Percentiles rank a stretch among this genome's conserved stretches.
Conservation (phyloP, 2,888 invertebrate species). For the Eristalinus aeneus region DNA sequence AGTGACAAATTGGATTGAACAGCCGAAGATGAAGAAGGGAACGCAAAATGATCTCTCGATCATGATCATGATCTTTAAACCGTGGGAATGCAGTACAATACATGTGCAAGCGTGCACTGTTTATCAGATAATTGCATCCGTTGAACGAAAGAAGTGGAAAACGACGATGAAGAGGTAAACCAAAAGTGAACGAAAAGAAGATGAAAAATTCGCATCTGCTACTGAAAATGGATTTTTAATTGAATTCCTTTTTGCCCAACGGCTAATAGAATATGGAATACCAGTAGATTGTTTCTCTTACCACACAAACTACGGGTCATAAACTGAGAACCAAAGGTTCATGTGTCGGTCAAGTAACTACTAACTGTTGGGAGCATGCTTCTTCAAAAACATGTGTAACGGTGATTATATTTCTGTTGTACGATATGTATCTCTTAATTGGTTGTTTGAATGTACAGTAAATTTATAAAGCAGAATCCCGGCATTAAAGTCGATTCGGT, state of each 20-base stretch:
- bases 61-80: constrained; percentile 60
- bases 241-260: constrained; percentile 24
- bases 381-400: constrained; percentile 6
- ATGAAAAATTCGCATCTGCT: constrained; percentile 9
- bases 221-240: constrained; percentile 54
- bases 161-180: background rate
- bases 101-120: constrained; percentile 36
- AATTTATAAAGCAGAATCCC: background rate
- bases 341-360: background rate
- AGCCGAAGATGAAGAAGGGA: background rate
- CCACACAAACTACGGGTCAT: background rate
- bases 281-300: background rate
- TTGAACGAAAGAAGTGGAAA: constrained; percentile 37
- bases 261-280: constrained; percentile 13
- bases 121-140: constrained; percentile 64
- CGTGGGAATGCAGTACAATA: constrained; percentile 41
- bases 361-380: background rate
- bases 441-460: constrained; percentile 17
- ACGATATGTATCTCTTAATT: constrained; percentile 22
- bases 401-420: constrained; percentile 2
- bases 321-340: constrained; percentile 16
- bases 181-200: background rate
- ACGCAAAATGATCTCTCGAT: constrained; percentile 34
- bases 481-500: background rate
- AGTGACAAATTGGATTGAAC: constrained; percentile 38